Base-by-base conservation (phyloP, 2,797 vertebrate species). In the Schizothorax lantsangensis region DNA sequence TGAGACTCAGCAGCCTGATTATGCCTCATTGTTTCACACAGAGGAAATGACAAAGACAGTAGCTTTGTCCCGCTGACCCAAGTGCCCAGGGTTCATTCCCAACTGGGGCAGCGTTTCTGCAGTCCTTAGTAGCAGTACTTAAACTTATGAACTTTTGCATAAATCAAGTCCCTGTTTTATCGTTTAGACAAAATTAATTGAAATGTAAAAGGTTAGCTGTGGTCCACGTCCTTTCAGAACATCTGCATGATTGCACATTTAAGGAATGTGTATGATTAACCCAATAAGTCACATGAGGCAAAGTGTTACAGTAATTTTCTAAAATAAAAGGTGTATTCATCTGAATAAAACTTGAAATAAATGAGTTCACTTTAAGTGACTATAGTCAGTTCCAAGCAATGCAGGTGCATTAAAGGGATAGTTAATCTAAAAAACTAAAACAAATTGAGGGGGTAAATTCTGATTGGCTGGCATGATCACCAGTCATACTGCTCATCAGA, bases 91-190 rank as follows among this genome's bases (percentile, higher is more conserved):
- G 88, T 88, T 90, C 59, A 72, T 45, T 75, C 79, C 86, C 89
- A 81, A 47, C 52, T 49, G 82, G 88, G 77, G 69, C 69, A 69
- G 66, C 30, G 33, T 72, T 84, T 85, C 43, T 19, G 33, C 74
- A 49, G 83, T 87, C 84, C 79, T 88, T 68, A 71, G 86, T 75
- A 3, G 64, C 40, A 49, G 52, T 84, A 86, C 68, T 90, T 90
- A 90, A 89, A 86, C 89, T 89, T 77, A 83, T 88, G 84, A 88
- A 88, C 88, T 85, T 84, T 68, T 85, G 86, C 79, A 90, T 90
- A 89, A 89, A 89, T 90, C 84, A 88, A 84, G 49, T 45, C 11
- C 14, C 21, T 75, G 66, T 81, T 64, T 79, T 79, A 68, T 23
- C 3, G 11, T 54, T 78, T 74, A 66, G 36, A 84, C 33, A 47